These are phyloP conservation scores for Pangasius mekongensis DNA, from an alignment of 2,797 vertebrate species.

Conservation along the genomic window DNA sequence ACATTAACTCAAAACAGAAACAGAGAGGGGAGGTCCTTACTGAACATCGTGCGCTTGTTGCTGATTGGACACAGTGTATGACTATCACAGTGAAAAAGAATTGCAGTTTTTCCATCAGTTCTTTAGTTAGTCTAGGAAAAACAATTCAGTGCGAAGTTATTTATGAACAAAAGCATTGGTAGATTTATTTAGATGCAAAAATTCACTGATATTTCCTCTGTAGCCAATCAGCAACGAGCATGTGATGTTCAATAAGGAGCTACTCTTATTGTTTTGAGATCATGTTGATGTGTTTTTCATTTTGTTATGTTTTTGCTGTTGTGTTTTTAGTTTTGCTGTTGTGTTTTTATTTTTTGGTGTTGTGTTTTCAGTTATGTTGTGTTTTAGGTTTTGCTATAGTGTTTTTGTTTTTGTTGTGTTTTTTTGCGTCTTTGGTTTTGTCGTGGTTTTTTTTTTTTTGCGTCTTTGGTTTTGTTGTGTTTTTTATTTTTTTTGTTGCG, in stretches of 20 bases:
- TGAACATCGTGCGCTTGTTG: background rate
- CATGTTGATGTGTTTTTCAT: background rate
- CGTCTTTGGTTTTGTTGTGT: no score
- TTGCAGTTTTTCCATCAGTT: background rate
- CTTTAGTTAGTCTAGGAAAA: background rate
- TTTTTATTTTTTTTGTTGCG: no score
- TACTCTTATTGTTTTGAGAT: background rate
- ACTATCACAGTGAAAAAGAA: background rate
- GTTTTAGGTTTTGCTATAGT: background rate
- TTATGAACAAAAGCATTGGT: background rate
- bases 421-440: background rate
- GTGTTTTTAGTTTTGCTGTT: background rate
- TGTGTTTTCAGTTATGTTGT: background rate
- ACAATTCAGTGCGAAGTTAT: background rate
- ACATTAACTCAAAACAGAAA: background rate
- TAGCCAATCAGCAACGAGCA: background rate
- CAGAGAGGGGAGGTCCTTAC: background rate
- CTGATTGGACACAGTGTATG: background rate
- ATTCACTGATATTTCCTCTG: background rate
- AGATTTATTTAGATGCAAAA: background rate
- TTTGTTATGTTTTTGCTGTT: background rate
- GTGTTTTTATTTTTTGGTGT: background rate
- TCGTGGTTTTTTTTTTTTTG: background rate
- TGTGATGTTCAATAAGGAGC: background rate
- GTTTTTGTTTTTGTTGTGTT: background rate